phyloP scores from a whole-genome alignment of 2,888 invertebrate species.

The Herminia tarsipennalis region DNA sequence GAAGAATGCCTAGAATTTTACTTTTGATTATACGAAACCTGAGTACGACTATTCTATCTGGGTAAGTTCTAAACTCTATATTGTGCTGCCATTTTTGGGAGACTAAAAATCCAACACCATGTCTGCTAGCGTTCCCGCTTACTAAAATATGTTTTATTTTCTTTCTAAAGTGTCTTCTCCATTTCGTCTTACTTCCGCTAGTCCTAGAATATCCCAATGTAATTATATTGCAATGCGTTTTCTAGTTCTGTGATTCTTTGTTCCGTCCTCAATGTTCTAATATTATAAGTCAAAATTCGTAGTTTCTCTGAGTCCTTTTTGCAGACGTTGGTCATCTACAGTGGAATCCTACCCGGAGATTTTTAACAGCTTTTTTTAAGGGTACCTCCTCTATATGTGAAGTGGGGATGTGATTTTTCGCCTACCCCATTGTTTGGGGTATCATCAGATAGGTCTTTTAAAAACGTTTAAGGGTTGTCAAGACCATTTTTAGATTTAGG shows the following conservation, averaged over 20 bases:
- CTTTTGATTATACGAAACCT: not conserved
- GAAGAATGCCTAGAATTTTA: not conserved
- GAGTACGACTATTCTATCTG: conserved; percentile 1
- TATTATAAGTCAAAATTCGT: not conserved
- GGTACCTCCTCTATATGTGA: too few species aligned
- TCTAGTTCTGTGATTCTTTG: conserved; percentile 5
- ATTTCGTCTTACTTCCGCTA: not conserved
- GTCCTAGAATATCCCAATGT: conserved; percentile 4
- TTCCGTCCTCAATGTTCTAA: not conserved
- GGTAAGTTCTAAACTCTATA: not conserved
- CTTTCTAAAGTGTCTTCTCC: too few species aligned
- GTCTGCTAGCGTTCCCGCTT: not conserved
- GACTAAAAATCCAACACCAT: conserved; percentile 6
- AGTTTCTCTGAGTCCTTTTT: not conserved
- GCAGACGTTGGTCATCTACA: not conserved
- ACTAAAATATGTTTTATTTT: too few species aligned
- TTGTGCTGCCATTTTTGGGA: conserved; percentile 1
- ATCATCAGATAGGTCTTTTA: too few species aligned
- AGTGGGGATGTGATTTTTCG: too few species aligned
- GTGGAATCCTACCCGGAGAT: not conserved
- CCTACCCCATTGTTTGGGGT: too few species aligned
- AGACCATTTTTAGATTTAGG: too few species aligned
- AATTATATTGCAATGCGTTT: conserved; percentile 2
- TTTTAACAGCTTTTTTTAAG: too few species aligned
- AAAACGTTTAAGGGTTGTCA: too few species aligned